Conservation (phyloP, 2,797 vertebrate species). For the Acanthopagrus latus region DNA sequence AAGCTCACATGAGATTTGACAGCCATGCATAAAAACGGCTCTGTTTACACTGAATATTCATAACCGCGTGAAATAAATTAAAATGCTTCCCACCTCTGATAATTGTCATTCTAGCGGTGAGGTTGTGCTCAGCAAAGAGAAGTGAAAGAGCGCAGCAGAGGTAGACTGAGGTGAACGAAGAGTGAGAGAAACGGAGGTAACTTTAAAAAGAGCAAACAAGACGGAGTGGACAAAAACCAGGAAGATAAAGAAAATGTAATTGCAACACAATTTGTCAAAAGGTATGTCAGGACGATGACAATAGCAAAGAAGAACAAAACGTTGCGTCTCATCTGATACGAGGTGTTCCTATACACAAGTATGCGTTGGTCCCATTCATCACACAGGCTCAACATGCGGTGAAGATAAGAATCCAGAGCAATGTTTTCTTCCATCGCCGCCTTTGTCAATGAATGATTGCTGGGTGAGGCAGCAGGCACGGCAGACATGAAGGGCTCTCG, state of each 20-base stretch:
- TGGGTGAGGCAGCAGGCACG: slow-evolving; percentile 52
- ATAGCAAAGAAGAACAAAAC: slow-evolving; percentile 33
- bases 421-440: slow-evolving; percentile 70
- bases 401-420: slow-evolving; percentile 64
- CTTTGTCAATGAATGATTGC: slow-evolving; percentile 74
- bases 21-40: slow-evolving; percentile 73
- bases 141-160: slow-evolving; percentile 20
- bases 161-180: slow-evolving; percentile 39
- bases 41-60: slow-evolving; percentile 86
- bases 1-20: slow-evolving; percentile 85
- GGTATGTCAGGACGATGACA: slow-evolving; percentile 31
- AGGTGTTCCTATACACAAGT: slow-evolving; percentile 37
- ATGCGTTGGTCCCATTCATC: slow-evolving; percentile 65
- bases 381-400: slow-evolving; percentile 54
- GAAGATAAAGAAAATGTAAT: slow-evolving; percentile 16
- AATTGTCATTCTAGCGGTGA: slow-evolving; percentile 75
- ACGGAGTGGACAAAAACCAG: neutral
- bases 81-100: slow-evolving; percentile 71
- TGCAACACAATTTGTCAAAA: slow-evolving; percentile 34
- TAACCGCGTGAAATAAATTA: slow-evolving; percentile 75
- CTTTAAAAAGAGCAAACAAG: slow-evolving; percentile 22
- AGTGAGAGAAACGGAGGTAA: slow-evolving; percentile 30
- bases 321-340: slow-evolving; percentile 39
- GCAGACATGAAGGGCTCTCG: slow-evolving; percentile 59
- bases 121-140: slow-evolving; percentile 49